phyloP scores from a whole-genome alignment of 2,113 vertebrate species.

The Platycercus adscitus region DNA sequence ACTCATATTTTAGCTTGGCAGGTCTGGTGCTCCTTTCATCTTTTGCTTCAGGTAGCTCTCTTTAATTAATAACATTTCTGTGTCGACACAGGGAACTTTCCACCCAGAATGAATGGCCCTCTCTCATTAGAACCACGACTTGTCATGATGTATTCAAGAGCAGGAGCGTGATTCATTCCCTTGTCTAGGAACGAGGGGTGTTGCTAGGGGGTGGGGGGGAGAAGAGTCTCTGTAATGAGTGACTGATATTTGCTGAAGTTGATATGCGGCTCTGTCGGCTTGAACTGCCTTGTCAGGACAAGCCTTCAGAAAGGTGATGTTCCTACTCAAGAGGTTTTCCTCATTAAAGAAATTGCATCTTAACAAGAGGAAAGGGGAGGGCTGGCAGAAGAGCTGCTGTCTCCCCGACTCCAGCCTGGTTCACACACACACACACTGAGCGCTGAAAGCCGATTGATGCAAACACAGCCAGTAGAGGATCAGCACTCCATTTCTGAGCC shows the following conservation, averaged over 20 bases:
- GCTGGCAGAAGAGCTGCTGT: slow-evolving; percentile 46
- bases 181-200: slow-evolving; percentile 73
- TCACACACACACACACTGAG: background rate
- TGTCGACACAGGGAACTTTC: slow-evolving; percentile 79
- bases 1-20: slow-evolving; percentile 78
- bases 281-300: slow-evolving; percentile 81
- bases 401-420: background rate
- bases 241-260: slow-evolving; percentile 81
- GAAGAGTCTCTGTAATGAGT: slow-evolving; percentile 78
- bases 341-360: slow-evolving; percentile 75
- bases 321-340: slow-evolving; percentile 72
- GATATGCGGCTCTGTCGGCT: slow-evolving; percentile 76
- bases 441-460: background rate
- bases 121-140: slow-evolving; percentile 82
- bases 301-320: slow-evolving; percentile 77
- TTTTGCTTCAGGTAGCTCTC: slow-evolving; percentile 81
- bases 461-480: background rate
- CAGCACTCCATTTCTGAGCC: background rate
- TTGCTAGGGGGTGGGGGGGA: slow-evolving; percentile 47
- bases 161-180: slow-evolving; percentile 77
- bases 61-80: slow-evolving; percentile 84
- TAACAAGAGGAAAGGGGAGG: slow-evolving; percentile 66
- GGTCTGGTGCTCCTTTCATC: slow-evolving; percentile 70
- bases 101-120: slow-evolving; percentile 81
- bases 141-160: slow-evolving; percentile 82